Percentiles rank a stretch among this genome's conserved stretches.
Evolutionary conservation across 1,140 invertebrate species (phyloP).

Genomic region (Lutraria rhynchaena): DNA sequence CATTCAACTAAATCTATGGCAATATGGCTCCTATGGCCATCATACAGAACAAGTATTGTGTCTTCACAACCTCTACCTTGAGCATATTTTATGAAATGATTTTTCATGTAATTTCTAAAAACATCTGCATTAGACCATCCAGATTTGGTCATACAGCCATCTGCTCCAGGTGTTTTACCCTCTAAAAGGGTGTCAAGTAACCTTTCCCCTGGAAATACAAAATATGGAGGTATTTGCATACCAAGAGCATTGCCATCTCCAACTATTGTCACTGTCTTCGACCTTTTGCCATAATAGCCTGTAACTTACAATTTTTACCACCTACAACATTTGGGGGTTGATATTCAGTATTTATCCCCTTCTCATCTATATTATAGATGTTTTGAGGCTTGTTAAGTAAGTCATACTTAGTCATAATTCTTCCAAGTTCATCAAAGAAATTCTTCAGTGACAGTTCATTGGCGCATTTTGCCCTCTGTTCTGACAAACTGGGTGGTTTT

Average conservation of each 20-base stretch:
- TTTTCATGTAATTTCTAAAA: conserved; percentile 25
- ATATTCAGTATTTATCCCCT: conserved; percentile 4
- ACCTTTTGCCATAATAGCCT: not conserved
- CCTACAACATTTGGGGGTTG: conserved; percentile 5
- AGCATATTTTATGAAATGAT: conserved; percentile 28
- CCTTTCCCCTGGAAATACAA: not conserved
- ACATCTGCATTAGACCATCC: no score
- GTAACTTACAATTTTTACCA: not conserved
- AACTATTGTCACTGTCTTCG: not conserved
- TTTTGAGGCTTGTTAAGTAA: not conserved
- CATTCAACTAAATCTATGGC: conserved; percentile 6
- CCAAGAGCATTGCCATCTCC: conserved; percentile 23
- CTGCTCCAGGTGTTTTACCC: conserved; percentile 12
- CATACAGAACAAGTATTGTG: not conserved
- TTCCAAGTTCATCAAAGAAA: not conserved
- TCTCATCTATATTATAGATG: conserved; percentile 21
- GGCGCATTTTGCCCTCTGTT: not conserved
- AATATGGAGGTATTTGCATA: conserved; percentile 1
- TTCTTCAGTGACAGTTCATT: not conserved
- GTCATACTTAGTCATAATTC: not conserved
- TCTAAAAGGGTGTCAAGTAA: conserved; percentile 1
- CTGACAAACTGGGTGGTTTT: not conserved
- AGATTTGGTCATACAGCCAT: conserved; percentile 17
- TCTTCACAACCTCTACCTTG: not conserved
- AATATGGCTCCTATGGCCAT: conserved; percentile 37